Evolutionary conservation across 2,888 invertebrate genomes (phyloP), one percentile per base, ranked within the genome.

Genomic region (Synanthedon formicaeformis): DNA sequence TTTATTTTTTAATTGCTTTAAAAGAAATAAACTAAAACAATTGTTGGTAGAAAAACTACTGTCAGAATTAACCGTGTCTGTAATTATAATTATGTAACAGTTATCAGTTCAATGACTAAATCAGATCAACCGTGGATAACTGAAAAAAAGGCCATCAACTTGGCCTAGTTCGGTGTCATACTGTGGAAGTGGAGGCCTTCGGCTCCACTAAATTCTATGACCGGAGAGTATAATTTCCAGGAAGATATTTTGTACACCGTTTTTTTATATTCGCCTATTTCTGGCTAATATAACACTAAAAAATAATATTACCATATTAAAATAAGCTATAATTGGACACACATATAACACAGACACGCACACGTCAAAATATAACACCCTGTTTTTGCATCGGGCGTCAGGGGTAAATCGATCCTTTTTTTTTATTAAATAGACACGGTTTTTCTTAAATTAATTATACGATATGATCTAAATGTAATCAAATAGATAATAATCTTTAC

Each of bases 141-240:
- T 48, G 63, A 62, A 68, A 80, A 81, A 82, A 81, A 81, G 78
- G 72, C 78, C 81, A 66, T 80, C 76, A 80, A 80, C 81, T 83
- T 83, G 83, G 78, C 85, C 83, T 60, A 82, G 62, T 67, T 80
- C 55, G 54, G 58, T 67, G 75, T 78, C 71, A 80, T 75, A 80
- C 65, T 78, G 63, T 63, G 62, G 62, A 60, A 71, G 69, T 69
- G 70, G 73, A 69, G 66, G 62, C 73, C 68, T 70, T 67, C 66
- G 52, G 27, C 51, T 58, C 56, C 58, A 56, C 50, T 40, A 55
- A 58, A 54, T 62, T 61, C 61, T 63, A 53, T 18, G 27, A 54
- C 23, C 50, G 23, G 52, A 40, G 40, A 53, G 34, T 34, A 34
- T 8, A 34, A 41, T 34, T 34, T 34, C 34, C 34, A 34, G 34